phyloP scores from a whole-genome alignment of 2,113 vertebrate genomes.

The Sapajus apella region DNA sequence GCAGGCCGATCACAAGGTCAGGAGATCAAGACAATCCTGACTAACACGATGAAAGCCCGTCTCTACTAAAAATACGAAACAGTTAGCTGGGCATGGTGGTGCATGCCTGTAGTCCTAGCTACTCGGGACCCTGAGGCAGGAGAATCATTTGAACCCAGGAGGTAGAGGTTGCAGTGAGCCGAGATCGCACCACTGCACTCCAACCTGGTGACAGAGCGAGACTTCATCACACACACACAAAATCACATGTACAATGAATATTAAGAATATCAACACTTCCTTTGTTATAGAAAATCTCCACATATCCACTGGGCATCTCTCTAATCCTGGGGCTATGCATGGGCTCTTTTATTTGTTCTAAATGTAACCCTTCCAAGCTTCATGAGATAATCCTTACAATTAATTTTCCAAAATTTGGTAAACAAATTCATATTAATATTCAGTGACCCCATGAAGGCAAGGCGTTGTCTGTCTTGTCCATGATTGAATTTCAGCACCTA shows the following conservation, averaged over 20 bases:
- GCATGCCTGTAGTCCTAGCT: too few relatives aligned
- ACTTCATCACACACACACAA: not conserved
- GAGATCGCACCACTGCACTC: too few relatives aligned
- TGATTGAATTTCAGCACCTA: not conserved
- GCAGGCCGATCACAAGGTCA: too few relatives aligned
- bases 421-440: not conserved
- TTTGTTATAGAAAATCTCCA: not conserved
- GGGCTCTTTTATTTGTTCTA: not conserved
- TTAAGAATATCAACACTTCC: not conserved
- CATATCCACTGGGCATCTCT: rapidly evolving
- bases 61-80: too few relatives aligned
- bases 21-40: too few relatives aligned
- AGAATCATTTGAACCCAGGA: too few relatives aligned
- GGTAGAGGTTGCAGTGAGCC: too few relatives aligned
- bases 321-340: not conserved
- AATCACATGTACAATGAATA: rapidly evolving
- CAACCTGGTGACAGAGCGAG: too few relatives aligned
- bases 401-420: not conserved
- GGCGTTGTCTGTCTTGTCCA: not conserved
- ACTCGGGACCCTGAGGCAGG: too few relatives aligned
- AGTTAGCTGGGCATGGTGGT: too few relatives aligned
- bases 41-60: too few relatives aligned
- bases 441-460: not conserved
- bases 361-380: not conserved
- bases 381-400: not conserved